phyloP scores from a whole-genome alignment of 2,797 vertebrate genomes.

The Clarias fuscus region DNA sequence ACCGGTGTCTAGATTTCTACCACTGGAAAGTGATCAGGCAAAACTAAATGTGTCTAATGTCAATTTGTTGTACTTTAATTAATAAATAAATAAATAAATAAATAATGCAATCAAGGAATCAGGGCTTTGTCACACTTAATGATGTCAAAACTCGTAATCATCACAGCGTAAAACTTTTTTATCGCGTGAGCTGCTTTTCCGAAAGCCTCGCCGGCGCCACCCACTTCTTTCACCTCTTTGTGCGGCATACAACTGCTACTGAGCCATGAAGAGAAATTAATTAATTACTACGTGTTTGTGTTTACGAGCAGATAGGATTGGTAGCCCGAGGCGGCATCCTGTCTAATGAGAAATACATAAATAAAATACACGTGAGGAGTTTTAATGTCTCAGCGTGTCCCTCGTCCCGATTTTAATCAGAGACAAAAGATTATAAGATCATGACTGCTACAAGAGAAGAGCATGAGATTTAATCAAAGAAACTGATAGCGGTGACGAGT shows the following conservation, averaged over 20 bases:
- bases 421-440: slow-evolving; percentile 10
- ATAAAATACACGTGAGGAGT: slow-evolving; percentile 52
- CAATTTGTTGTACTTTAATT: neutral
- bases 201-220: neutral
- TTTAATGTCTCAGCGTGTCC: slow-evolving; percentile 55
- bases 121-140: neutral
- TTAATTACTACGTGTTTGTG: slow-evolving; percentile 70
- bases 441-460: neutral
- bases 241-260: slow-evolving; percentile 61
- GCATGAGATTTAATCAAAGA: neutral
- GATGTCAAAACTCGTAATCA: neutral
- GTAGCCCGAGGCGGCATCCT: slow-evolving; percentile 57
- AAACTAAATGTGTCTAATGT: neutral
- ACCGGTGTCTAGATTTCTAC: neutral
- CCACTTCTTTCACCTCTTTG: slow-evolving; percentile 66
- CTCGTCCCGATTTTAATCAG: slow-evolving; percentile 54
- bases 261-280: slow-evolving; percentile 69
- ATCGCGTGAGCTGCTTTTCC: neutral
- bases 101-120: neutral
- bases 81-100: neutral
- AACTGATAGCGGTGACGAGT: neutral
- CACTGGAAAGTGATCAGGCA: neutral
- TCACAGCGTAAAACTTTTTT: neutral
- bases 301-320: slow-evolving; percentile 65
- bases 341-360: slow-evolving; percentile 59